Evolutionary conservation across 2,888 invertebrate genomes (phyloP).

Genomic region (Patella caerulea): DNA sequence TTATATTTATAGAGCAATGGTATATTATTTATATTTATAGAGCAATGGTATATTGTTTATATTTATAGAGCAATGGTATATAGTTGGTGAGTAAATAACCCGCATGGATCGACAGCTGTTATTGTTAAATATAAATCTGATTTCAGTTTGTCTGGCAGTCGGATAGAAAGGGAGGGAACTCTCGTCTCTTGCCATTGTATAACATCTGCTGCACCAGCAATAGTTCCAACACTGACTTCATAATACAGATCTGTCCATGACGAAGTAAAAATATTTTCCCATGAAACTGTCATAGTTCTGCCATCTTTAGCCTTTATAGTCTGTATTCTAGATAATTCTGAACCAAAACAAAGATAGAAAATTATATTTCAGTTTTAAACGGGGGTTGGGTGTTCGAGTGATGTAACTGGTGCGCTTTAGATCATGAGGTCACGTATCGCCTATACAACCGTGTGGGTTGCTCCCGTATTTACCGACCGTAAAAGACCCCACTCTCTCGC

Average conservation of each 20-base stretch:
- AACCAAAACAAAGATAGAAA: too few relatives aligned
- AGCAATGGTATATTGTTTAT: background rate
- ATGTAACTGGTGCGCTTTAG: too few relatives aligned
- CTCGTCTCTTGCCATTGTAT: background rate
- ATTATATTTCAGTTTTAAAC: too few relatives aligned
- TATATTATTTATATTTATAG: background rate
- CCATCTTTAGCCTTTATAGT: background rate
- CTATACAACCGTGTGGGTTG: too few relatives aligned
- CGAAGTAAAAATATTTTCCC: background rate
- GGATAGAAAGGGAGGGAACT: background rate
- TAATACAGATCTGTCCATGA: background rate
- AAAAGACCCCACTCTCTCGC: too few relatives aligned
- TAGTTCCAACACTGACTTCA: background rate
- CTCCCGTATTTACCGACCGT: too few relatives aligned
- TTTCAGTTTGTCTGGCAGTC: background rate
- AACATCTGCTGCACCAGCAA: background rate
- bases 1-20: background rate
- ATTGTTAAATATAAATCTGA: background rate
- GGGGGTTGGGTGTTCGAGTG: too few relatives aligned
- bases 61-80: background rate
- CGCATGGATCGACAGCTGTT: constrained; percentile 1
- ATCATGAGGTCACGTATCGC: too few relatives aligned
- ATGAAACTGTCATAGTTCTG: background rate
- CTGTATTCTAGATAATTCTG: too few relatives aligned
- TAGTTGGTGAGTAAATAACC: background rate